Evolutionary conservation across 92 coral and sea anemone species (phyloP), one percentile per base, ranked within the genome.

Genomic region (Zoanthus gigantus): DNA sequence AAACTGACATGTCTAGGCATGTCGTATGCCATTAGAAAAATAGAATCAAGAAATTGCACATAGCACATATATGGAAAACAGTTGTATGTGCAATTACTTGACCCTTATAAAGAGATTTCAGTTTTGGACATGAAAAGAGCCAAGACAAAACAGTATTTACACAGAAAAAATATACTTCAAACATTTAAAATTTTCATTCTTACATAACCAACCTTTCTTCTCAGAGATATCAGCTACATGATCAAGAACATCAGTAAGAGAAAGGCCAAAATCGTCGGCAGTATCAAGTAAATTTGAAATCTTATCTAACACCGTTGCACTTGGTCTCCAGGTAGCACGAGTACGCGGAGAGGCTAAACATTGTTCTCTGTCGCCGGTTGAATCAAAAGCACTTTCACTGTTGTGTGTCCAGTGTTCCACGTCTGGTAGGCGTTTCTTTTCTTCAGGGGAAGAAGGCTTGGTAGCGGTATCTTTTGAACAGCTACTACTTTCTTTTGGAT

Each of bases 311-410:
- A 94, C 95, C 44, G 89, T 94, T 1, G 93, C 98, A 65, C 96
- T 95, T 6, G 98, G 92, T 76, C 98, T 92, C 98, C 98, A 95
- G 15, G 91, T 90, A 30, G 95, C 90, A 2, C 96, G 98, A 23
- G 71, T 83, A 7, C 92, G 90, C 7, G 90, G 46, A 4, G 91
- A 65, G 7, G 74, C n/a, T 14, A 83, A 78, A 50, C 79, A 31
- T 54, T 77, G 63, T 23, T 73, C 57, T 56, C 71, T 79, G 9
- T 45, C 44, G 42, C 65, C 86, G 60, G 44, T 56, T 16, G 34
- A 13, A 46, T 42, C 8, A 2, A 16, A 28, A 11, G 76, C 68
- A 42, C 69, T 17, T 11, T 50, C 42, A 14, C 14, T 7, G 5
- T 29, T 6, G 56, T 31, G 79, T 16, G 48, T 68, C 11, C 18